phyloP scores from a whole-genome alignment of 2,888 invertebrate genomes.

The Conus canariensis region DNA sequence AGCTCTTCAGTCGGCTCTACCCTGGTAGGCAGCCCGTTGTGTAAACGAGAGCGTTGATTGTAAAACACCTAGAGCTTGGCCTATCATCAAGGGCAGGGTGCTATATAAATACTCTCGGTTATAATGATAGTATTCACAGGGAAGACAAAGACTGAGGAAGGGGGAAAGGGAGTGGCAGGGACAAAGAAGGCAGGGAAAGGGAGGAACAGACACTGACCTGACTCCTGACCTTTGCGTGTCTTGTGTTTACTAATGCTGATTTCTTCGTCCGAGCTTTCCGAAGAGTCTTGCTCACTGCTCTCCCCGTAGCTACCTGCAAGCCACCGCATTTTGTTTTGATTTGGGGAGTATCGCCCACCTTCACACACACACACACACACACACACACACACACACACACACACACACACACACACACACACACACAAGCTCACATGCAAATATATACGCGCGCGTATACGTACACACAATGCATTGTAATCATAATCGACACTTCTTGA shows the following conservation, averaged over 20 bases:
- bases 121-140: no score
- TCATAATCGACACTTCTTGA: neutral
- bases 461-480: neutral
- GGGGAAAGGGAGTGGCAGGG: neutral
- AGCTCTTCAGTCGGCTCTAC: no score
- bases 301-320: constrained; percentile 66
- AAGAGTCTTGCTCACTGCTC: constrained; percentile 75
- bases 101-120: no score
- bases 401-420: constrained; percentile 6
- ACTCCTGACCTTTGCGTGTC: constrained; percentile 56
- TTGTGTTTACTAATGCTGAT: constrained; percentile 70
- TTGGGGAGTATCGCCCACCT: neutral
- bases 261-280: constrained; percentile 75
- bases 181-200: neutral
- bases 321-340: neutral
- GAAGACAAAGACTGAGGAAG: no score
- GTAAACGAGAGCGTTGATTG: no score
- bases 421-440: neutral
- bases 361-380: constrained; percentile 16
- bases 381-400: constrained; percentile 23
- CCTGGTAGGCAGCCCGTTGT: no score
- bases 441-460: neutral
- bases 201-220: constrained; percentile 45
- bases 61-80: no score
- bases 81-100: no score